A percentile compares a stretch with the other conserved stretches of the same genome.
These are phyloP conservation scores for Actinia tenebrosa DNA, from an alignment of 64 coral and sea anemone genomes.

Conservation along the genomic window DNA sequence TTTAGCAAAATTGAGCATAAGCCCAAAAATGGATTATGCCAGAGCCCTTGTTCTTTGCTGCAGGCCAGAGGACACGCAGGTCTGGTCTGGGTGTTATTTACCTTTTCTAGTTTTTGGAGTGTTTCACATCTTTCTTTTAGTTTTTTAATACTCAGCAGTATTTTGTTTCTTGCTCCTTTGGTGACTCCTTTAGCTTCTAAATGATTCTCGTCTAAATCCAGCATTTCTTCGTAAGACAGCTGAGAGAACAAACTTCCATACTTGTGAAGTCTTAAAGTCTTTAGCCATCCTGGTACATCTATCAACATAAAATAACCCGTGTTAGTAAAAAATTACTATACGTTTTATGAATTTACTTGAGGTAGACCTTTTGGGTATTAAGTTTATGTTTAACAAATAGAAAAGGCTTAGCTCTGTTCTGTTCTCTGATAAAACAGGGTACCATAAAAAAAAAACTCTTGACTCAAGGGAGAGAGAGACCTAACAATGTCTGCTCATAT, in stretches of 20 bases:
- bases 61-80: no score
- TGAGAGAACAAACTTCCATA: slow-evolving; percentile 84
- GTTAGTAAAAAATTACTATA: not conserved
- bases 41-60: no score
- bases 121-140: slow-evolving; percentile 63
- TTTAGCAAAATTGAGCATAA: no score
- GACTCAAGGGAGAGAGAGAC: no score
- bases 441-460: no score
- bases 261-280: slow-evolving; percentile 91
- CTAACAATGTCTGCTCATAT: no score
- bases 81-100: not conserved
- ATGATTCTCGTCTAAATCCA: slow-evolving; percentile 57
- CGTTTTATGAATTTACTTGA: no score
- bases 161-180: slow-evolving; percentile 93
- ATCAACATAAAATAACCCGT: not conserved
- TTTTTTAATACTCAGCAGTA: slow-evolving; percentile 82
- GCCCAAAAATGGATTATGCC: no score
- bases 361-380: no score
- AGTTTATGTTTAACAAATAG: no score
- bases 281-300: slow-evolving; percentile 70
- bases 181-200: slow-evolving; percentile 86
- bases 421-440: no score
- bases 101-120: slow-evolving; percentile 80
- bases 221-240: slow-evolving; percentile 95
- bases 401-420: no score